phyloP scores from a whole-genome alignment of 1,140 invertebrate species.

The Forficula auricularia region DNA sequence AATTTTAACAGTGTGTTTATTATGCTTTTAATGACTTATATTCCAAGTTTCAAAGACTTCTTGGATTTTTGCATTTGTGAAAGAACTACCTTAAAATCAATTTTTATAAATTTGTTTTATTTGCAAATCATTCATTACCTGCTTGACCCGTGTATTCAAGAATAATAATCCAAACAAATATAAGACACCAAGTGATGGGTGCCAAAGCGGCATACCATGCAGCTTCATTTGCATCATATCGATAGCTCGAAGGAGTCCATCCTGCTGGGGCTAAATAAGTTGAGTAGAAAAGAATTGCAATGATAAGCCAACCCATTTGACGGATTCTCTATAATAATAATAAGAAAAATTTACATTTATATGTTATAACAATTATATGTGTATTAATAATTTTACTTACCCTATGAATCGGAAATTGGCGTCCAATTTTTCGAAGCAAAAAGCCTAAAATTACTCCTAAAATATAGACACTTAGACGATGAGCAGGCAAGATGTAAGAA shows the following conservation, averaged over 20 bases:
- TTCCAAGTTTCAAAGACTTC: not conserved
- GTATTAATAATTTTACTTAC: not conserved
- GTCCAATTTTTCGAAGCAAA: slow-evolving; percentile 7
- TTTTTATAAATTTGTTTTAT: not conserved
- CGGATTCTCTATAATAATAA: not conserved
- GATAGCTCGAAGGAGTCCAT: slow-evolving; percentile 46
- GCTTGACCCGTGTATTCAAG: slow-evolving; percentile 38
- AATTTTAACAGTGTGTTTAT: not conserved
- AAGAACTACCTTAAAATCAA: not conserved
- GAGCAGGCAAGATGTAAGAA: slow-evolving; percentile 48
- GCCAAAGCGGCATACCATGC: slow-evolving; percentile 51
- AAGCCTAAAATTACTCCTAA: slow-evolving; percentile 46
- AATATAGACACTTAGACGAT: slow-evolving; percentile 48
- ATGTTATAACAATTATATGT: not conserved
- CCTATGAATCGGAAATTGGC: slow-evolving; percentile 22
- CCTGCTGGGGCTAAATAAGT: slow-evolving; percentile 40
- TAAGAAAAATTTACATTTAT: slow-evolving; percentile 1
- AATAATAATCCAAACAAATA: slow-evolving; percentile 47
- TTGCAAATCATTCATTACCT: slow-evolving; percentile 12
- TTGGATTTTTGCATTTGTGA: no score
- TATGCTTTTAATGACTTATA: not conserved
- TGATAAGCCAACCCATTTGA: slow-evolving; percentile 32
- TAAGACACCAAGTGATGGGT: slow-evolving; percentile 47
- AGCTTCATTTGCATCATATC: slow-evolving; percentile 43
- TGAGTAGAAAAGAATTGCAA: slow-evolving; percentile 28